Conservation (phyloP, 2,113 vertebrate species). For the Ophthalmolycus amberensis region DNA sequence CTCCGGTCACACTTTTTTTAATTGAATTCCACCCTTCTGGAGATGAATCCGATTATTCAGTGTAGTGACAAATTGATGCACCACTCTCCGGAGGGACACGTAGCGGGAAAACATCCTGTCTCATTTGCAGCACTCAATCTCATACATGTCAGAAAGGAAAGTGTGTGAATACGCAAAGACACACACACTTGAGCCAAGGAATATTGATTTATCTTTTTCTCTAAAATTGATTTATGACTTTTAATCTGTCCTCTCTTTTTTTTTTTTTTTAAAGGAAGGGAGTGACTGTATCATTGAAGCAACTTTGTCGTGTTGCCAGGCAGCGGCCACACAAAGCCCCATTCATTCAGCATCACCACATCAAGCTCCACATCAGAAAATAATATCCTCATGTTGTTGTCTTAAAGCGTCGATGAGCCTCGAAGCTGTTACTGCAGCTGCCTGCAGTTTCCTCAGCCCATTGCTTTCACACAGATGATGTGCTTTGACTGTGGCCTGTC, state of each 20-base stretch:
- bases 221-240: constrained; percentile 64
- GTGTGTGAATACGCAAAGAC: neutral
- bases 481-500: constrained; percentile 28
- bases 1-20: constrained; percentile 14
- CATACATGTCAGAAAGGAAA: constrained; percentile 48
- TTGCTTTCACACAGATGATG: constrained; percentile 17
- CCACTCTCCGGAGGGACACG: constrained; percentile 35
- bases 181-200: constrained; percentile 11
- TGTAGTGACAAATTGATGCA: constrained; percentile 70
- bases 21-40: constrained; percentile 29
- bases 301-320: constrained; percentile 43
- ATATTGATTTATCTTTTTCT: constrained; percentile 57
- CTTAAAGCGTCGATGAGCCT: constrained; percentile 18
- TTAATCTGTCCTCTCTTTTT: constrained; percentile 52
- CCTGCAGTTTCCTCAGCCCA: neutral
- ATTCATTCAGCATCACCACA: neutral
- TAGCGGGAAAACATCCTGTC: constrained; percentile 53
- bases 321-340: constrained; percentile 24
- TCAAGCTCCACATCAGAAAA: constrained; percentile 25
- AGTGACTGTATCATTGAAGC: constrained; percentile 13
- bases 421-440: constrained; percentile 36
- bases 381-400: constrained; percentile 12
- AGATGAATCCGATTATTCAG: constrained; percentile 63
- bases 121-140: constrained; percentile 64
- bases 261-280: constrained; percentile 26